Conservation (phyloP, 2,113 vertebrate species). For the Pseudorectes ferrugineus region DNA sequence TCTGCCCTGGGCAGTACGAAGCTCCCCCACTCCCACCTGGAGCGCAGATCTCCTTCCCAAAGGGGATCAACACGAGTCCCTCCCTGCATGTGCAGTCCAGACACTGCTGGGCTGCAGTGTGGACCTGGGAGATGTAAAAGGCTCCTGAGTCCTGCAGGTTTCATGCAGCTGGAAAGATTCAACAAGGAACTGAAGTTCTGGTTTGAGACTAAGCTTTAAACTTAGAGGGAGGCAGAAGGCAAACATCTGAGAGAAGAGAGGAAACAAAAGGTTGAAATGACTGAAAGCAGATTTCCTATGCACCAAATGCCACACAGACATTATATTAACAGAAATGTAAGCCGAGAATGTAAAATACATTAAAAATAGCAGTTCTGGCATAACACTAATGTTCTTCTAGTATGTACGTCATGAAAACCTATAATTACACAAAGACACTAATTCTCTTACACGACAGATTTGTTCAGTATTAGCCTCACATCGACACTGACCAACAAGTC, state of each 20-base stretch:
- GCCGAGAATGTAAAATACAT: background rate
- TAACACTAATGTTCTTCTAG: background rate
- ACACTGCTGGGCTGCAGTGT: background rate
- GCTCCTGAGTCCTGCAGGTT: background rate
- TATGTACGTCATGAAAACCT: fast-evolving
- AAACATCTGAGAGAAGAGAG: background rate
- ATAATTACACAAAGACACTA: background rate
- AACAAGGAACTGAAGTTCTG: background rate
- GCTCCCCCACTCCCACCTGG: background rate
- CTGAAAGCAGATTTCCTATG: background rate
- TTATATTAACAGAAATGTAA: background rate
- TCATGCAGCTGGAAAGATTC: background rate
- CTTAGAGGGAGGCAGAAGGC: background rate
- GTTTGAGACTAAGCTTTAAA: background rate
- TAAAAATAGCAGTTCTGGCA: background rate
- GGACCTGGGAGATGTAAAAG: background rate
- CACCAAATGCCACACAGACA: background rate
- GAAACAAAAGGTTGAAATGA: background rate
- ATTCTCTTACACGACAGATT: background rate
- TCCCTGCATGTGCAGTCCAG: background rate
- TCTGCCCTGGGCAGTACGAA: background rate
- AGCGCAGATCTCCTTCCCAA: background rate
- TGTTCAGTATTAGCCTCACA: background rate
- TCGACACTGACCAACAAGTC: background rate
- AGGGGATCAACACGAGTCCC: background rate